Evolutionary conservation across 1,140 invertebrate species (phyloP).

Genomic region (Neodiprion virginianus): DNA sequence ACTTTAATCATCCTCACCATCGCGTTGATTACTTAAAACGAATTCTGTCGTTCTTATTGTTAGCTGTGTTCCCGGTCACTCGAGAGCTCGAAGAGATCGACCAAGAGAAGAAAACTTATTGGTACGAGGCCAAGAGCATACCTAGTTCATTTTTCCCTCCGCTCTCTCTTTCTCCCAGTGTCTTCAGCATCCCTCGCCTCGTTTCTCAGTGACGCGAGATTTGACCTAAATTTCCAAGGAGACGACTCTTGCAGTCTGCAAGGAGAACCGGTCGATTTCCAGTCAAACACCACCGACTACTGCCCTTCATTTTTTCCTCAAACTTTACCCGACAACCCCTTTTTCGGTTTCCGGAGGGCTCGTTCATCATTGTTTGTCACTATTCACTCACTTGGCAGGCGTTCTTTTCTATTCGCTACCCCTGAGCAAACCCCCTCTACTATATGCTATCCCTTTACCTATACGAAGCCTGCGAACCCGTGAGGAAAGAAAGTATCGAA

Average conservation of each 20-base stretch:
- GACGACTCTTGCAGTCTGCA: not conserved
- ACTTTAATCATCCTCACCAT: not conserved
- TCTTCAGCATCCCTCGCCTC: not conserved
- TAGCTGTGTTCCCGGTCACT: no score
- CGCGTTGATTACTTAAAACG: no score
- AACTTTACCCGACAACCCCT: not conserved
- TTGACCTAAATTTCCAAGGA: not conserved
- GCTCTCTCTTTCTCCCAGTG: not conserved
- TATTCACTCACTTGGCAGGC: conserved; percentile 1
- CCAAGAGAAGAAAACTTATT: not conserved
- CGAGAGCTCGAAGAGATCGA: no score
- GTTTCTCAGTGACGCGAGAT: not conserved
- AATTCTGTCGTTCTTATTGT: no score
- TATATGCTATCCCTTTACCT: no score
- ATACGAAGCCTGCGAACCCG: no score
- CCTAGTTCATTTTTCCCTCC: no score
- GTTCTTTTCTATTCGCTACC: not conserved
- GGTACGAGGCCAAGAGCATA: not conserved
- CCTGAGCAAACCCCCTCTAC: not conserved
- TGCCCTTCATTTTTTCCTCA: not conserved
- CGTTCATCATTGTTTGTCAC: conserved; percentile 7
- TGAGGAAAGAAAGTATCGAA: no score
- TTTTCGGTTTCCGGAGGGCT: not conserved
- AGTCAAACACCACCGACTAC: not conserved
- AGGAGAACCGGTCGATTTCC: not conserved